Percentiles rank a stretch among this genome's conserved stretches.
phyloP scores from a whole-genome alignment of 1,140 invertebrate species.

The Sycobia sp. region DNA sequence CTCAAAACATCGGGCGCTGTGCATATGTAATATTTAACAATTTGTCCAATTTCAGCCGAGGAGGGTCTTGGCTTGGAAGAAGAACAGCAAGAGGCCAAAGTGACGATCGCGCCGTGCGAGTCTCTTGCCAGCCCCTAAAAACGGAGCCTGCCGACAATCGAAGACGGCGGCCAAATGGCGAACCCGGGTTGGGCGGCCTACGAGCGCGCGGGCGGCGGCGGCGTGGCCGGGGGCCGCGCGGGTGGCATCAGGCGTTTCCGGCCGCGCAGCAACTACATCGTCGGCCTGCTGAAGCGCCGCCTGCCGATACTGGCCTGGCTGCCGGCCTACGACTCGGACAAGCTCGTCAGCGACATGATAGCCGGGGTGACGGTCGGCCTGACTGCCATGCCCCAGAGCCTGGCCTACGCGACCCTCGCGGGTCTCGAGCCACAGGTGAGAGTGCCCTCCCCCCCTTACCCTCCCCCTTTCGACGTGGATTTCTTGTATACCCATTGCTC shows the following conservation, averaged over 20 bases:
- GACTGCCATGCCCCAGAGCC: constrained; percentile 86
- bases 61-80: too few relatives aligned
- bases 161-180: neutral
- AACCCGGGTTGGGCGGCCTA: neutral
- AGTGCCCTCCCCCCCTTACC: too few relatives aligned
- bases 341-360: constrained; percentile 75
- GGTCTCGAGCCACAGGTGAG: constrained; percentile 79
- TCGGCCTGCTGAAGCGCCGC: constrained; percentile 35
- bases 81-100: too few relatives aligned
- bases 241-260: neutral
- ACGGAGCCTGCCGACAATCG: too few relatives aligned
- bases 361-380: constrained; percentile 86
- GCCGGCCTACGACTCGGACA: constrained; percentile 72
- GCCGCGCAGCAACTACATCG: neutral
- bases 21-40: too few relatives aligned
- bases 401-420: constrained; percentile 85
- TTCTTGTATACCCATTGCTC: neutral
- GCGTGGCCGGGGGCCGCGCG: neutral
- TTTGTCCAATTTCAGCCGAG: too few relatives aligned
- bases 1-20: too few relatives aligned
- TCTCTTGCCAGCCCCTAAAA: too few relatives aligned
- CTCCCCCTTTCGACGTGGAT: neutral
- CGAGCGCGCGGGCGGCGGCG: too few relatives aligned
- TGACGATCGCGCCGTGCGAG: too few relatives aligned
- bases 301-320: constrained; percentile 74